phyloP scores from a whole-genome alignment of 1,140 invertebrate genomes.

The Aleiodes sp. region DNA sequence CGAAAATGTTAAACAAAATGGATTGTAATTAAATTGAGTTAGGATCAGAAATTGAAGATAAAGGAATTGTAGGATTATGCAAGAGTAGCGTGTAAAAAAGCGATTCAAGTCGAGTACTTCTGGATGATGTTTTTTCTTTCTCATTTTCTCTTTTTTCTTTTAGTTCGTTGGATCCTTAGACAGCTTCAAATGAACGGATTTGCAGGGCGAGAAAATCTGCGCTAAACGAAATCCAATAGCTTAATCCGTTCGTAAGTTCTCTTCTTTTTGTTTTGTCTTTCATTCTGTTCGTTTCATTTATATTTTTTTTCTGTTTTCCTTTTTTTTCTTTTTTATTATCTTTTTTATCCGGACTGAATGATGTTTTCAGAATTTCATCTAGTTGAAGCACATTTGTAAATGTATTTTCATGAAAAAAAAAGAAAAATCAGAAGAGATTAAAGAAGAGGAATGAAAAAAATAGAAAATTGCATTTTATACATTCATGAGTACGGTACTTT shows the following conservation, averaged over 20 bases:
- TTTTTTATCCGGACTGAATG: no score
- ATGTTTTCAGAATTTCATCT: not conserved
- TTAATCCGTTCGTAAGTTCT: conserved; percentile 20
- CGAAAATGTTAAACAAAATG: not conserved
- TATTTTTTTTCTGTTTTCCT: not conserved
- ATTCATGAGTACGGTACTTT: not conserved
- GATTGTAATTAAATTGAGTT: not conserved
- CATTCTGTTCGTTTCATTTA: not conserved
- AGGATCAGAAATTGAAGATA: not conserved
- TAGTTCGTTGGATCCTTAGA: conserved; percentile 6
- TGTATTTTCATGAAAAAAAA: not conserved
- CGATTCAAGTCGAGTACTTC: not conserved
- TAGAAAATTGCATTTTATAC: not conserved
- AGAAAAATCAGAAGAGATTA: no score
- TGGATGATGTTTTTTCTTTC: not conserved
- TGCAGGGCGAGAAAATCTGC: conserved; percentile 14
- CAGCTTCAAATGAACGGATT: conserved; percentile 21
- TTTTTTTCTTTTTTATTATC: conserved; percentile 1
- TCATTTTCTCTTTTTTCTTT: not conserved
- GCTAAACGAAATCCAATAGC: conserved; percentile 28
- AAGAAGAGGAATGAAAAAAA: not conserved
- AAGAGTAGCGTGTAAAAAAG: not conserved
- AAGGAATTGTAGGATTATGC: not conserved
- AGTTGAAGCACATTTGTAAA: not conserved
- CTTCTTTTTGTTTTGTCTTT: conserved; percentile 7